A percentile compares a stretch with the other conserved stretches of the same genome.
phyloP scores from a whole-genome alignment of 2,888 invertebrate genomes.

The Nysson spinosus region DNA sequence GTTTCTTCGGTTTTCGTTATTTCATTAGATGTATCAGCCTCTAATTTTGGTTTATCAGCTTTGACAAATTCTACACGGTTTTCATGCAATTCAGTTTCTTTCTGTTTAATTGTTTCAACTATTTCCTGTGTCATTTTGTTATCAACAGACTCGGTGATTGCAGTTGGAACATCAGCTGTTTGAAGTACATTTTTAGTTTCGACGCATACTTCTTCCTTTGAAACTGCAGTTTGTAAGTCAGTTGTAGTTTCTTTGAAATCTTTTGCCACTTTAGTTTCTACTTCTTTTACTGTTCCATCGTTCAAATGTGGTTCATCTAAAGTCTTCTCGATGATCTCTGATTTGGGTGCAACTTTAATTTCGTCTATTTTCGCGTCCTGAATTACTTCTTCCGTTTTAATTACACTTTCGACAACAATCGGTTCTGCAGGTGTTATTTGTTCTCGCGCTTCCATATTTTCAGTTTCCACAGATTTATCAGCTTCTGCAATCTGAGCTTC shows the following conservation, averaged over 20 bases:
- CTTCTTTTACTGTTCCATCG: conserved; percentile 7
- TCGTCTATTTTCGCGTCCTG: too few species aligned
- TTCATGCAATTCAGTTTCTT: neutral
- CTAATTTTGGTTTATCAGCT: too few species aligned
- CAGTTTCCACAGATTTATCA: neutral
- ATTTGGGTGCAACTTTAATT: too few species aligned
- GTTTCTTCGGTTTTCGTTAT: too few species aligned
- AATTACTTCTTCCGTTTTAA: neutral
- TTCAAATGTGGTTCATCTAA: too few species aligned
- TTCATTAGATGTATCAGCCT: too few species aligned
- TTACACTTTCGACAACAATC: neutral
- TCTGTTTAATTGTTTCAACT: conserved; percentile 4
- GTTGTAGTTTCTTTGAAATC: conserved; percentile 9
- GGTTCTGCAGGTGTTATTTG: neutral
- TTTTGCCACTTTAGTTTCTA: conserved; percentile 6
- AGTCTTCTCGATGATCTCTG: too few species aligned
- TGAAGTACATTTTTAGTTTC: too few species aligned
- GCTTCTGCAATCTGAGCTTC: too few species aligned
- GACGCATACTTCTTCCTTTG: conserved; percentile 26
- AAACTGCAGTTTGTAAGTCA: conserved; percentile 13
- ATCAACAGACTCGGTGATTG: too few species aligned
- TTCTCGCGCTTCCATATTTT: neutral
- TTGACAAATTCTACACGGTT: neutral
- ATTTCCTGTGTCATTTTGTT: neutral
- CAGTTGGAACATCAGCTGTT: too few species aligned